A percentile compares a stretch with the other conserved stretches of the same genome.
Conservation (phyloP, 2,797 vertebrate species). For the Notolepis coatsorum region DNA sequence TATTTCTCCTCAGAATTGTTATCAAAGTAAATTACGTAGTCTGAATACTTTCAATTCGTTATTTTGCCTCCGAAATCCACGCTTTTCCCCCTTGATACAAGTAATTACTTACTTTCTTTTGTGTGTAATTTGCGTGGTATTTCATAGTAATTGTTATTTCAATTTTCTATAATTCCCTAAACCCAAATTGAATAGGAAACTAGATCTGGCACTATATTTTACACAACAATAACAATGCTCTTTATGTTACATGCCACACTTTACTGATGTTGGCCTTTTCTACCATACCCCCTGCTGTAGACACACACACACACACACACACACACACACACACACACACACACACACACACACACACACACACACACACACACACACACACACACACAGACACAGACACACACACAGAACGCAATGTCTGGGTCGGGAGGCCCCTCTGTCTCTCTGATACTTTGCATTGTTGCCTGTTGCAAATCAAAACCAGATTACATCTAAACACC, state of each 20-base stretch:
- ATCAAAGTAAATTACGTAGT: too few species aligned
- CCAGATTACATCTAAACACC: slow-evolving; percentile 72
- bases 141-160: too few species aligned
- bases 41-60: too few species aligned
- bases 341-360: slow-evolving; percentile 6
- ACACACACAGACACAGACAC: slow-evolving; percentile 14
- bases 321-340: slow-evolving; percentile 13
- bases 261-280: slow-evolving; percentile 55
- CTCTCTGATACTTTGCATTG: slow-evolving; percentile 63
- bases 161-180: too few species aligned
- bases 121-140: too few species aligned
- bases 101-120: too few species aligned
- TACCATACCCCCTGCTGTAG: slow-evolving; percentile 45
- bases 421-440: slow-evolving; percentile 58
- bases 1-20: too few species aligned
- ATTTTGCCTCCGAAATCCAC: too few species aligned
- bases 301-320: background rate
- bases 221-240: background rate
- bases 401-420: background rate
- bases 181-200: slow-evolving; percentile 21
- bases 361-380: slow-evolving; percentile 40
- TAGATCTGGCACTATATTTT: background rate
- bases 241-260: slow-evolving; percentile 32
- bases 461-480: slow-evolving; percentile 71
- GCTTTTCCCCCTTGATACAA: too few species aligned